Conservation (phyloP, 1,140 invertebrate genomes). For the Frieseomelitta varia region DNA sequence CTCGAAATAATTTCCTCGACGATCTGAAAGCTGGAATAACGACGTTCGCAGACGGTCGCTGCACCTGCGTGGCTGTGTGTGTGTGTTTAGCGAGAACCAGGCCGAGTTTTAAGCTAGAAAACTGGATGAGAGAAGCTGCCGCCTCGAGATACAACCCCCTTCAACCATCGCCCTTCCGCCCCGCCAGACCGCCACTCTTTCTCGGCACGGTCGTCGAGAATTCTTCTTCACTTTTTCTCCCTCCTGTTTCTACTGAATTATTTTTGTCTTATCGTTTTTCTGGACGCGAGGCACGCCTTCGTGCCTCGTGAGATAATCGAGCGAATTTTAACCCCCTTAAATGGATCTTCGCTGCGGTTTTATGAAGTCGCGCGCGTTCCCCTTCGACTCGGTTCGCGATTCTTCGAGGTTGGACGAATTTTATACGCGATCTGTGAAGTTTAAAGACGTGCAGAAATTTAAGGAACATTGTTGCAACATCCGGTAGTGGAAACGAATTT, state of each 20-base stretch:
- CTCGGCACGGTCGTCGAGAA: too few species aligned
- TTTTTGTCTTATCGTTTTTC: constrained; percentile 46
- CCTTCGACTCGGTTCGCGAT: background rate
- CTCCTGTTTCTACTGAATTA: background rate
- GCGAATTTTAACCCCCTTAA: background rate
- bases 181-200: too few species aligned
- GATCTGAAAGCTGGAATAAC: constrained; percentile 28
- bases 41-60: background rate
- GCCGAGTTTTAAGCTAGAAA: constrained; percentile 28
- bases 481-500: too few species aligned
- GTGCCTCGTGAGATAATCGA: constrained; percentile 9
- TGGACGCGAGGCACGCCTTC: background rate
- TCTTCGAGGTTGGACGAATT: background rate
- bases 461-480: too few species aligned
- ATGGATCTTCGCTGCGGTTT: background rate
- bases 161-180: too few species aligned
- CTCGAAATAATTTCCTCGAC: constrained; percentile 25
- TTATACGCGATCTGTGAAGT: background rate
- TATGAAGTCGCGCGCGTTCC: background rate
- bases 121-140: constrained; percentile 34
- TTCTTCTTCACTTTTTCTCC: background rate
- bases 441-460: too few species aligned
- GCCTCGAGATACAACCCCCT: constrained; percentile 19
- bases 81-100: constrained; percentile 16
- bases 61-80: background rate